Base-by-base conservation (phyloP, 2,113 vertebrate genomes). In the Ovis canadensis region DNA sequence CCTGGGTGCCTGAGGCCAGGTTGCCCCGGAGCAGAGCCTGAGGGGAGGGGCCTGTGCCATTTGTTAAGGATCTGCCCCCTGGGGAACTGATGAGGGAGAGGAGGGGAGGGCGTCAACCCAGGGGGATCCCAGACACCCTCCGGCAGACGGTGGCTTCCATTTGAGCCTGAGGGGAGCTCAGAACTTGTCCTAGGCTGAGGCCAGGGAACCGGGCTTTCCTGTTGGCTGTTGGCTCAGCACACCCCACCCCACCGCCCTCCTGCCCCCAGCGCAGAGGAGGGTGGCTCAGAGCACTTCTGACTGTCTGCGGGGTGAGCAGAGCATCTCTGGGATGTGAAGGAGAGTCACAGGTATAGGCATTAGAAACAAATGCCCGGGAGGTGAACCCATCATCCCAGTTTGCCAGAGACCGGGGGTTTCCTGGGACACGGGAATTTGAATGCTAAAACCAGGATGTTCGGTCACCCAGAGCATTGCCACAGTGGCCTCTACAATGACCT, bases 371-470 rank as follows among this genome's bases (percentile, higher is more conserved):
- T 3, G 52, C 33, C 0, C 7, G 0, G 81, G 33, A 14, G 21
- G 21, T 55, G n/a, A 54, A 81, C 31, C 36, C n/a, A 1, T 77
- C 59, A 2, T 14, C 25, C 85, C 43, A 5, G 6, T 21, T 54
- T 52, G n/a, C 60, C 62, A 21, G 88, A n/a, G 40, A 50, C 40
- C 5, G 1, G 29, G 29, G 29, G 2, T 31, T 43, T 85, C 23
- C 3, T 54, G 45, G 78, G 55, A 4, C 6, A 2, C 0, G 1
- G n/a, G 57, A 17, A 16, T 57, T 17, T 0, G 14, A 59, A 5
- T 2, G 33, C 96, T 74, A 3, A 85, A 64, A 6, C 29, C 31
- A 5, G 85, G 15, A 43, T 0, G 3, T 1, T 1, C 0, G 0
- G 50, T 40, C 7, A 6, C 29, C 17, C 4, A 1, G 96, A 77